Base-by-base conservation (phyloP, 2,113 vertebrate genomes). In the Callorhinus ursinus region DNA sequence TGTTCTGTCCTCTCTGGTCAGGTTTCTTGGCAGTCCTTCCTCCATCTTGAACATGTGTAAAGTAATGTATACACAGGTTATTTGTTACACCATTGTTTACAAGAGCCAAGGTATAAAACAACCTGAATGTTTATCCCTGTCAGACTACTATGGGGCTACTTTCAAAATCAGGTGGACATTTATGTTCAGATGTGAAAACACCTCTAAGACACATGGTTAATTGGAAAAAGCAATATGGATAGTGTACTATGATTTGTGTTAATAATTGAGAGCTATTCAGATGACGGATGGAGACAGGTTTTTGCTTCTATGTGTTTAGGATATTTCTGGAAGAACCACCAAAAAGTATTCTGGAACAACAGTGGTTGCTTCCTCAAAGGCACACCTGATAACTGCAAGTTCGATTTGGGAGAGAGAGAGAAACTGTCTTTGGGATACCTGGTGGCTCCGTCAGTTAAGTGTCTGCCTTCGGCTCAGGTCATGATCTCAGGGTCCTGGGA, bases 141-240 rank as follows among this genome's bases (percentile, higher is more conserved):
- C 12, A 76, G 19, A 72, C 42, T 21, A 55, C 39, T 72, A 88
- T 16, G 36, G 39, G 53, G 49, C 57, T 79, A 19, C 65, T 87
- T 94, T 95, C 53, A 63, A 93, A 92, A 63, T 81, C 33, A 90
- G 53, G 36, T 26, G 88, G 74, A 59, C 80, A 61, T 14, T 94
- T 76, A 69, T 36, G 21, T 80, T 90, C 69, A 84, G 31, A 39
- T 83, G 79, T 36, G 36, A 61, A 83, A 95, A 83, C 5, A 53
- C 13, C 26, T 57, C 63, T 61, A 49, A 93, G 65, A 81, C 36
- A 82, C 18, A 76, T 3, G 4, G 22, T 46, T 85, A 71, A 57
- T 11, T 51, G 65, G 33, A 77, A 93, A 89, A 82, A 46, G 7
- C 36, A 72, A 57, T 39, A 21, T 63, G 4, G 39, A 67, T 4